Evolutionary conservation across 2,797 vertebrate species (phyloP), one percentile per base, ranked within the genome.

Genomic region (Trachops cirrhosus): DNA sequence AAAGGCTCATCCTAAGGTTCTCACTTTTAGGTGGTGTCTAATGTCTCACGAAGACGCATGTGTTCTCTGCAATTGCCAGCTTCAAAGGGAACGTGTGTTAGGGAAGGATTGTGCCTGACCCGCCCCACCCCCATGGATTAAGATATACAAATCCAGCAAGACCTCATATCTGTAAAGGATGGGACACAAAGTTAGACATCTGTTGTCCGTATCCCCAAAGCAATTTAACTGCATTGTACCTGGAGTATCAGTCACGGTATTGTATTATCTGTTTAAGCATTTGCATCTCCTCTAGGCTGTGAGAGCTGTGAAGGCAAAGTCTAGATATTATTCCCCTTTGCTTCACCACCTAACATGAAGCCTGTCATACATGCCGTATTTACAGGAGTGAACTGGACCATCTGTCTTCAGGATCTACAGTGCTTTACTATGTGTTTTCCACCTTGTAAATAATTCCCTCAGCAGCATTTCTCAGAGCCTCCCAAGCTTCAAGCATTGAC

Each of bases 21-120:
- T 62, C 85, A 77, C 86, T 2, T n/a, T 78, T 84, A 79, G 67
- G 19, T 4, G 8, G 82, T 80, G 39, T 88, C 46, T 29, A 8
- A 68, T 90, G 90, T 90, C 26, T 86, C 15, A 19, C 16, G 32
- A 96, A 92, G 52, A 75, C 86, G 77, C 83, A 83, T 57, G 54
- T 84, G 29, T 86, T 44, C 71, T 48, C 9, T 15, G 57, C 75
- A 93, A 96, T n/a, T 50, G 37, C 37, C 18, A 64, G 26, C 37
- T 95, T 67, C 21, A 0, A 0, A 64, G 16, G 26, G 1, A 96
- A 77, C 11, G 68, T 19, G 37, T 68, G 26, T n/a, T 6, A 83
- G 37, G 29, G 1, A 95, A 62, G 62, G 64, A 68, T 64, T 22
- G 12, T 67, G 85, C 9, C 22, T 64, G 9, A 10, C 0, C 34